Conservation (phyloP, 2,888 invertebrate species). For the Cheilosia urbana region DNA sequence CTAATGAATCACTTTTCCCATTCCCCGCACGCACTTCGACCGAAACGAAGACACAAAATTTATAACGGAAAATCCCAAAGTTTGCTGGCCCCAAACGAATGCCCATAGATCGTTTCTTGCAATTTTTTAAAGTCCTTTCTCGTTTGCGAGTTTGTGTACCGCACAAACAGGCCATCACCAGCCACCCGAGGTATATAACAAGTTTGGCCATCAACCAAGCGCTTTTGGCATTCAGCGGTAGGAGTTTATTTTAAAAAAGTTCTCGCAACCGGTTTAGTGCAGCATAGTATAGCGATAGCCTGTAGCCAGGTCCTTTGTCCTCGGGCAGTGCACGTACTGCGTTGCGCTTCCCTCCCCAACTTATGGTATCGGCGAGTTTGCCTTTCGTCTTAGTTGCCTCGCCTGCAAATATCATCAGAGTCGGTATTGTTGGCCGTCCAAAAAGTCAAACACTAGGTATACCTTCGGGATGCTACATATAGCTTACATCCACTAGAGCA, state of each 20-base stretch:
- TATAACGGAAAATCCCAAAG: conserved; percentile 41
- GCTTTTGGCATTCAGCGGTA: conserved; percentile 65
- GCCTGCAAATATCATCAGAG: conserved; percentile 51
- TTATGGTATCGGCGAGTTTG: conserved; percentile 8
- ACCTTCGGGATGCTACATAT: conserved; percentile 4
- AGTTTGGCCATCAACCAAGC: conserved; percentile 72
- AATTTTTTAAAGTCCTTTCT: conserved; percentile 50
- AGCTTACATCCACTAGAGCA: not conserved
- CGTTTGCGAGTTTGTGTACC: conserved; percentile 50
- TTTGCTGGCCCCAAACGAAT: conserved; percentile 58
- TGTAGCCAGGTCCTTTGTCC: conserved; percentile 4
- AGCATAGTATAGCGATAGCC: not conserved
- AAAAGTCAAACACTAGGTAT: conserved; percentile 44
- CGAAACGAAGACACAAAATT: conserved; percentile 18
- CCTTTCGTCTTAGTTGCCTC: conserved; percentile 24
- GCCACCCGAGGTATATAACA: conserved; percentile 64
- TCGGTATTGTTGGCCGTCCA: conserved; percentile 32
- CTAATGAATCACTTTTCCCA: conserved; percentile 53
- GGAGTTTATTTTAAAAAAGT: conserved; percentile 32
- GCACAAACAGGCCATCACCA: conserved; percentile 71
- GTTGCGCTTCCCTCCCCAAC: not conserved
- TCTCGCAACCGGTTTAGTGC: conserved; percentile 7
- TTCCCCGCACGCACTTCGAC: not conserved
- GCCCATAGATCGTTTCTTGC: conserved; percentile 53
- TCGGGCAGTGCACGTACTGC: conserved; percentile 18